Percentiles rank a stretch among this genome's conserved stretches.
Evolutionary conservation across 2,113 vertebrate species (phyloP).

Genomic region (Tautogolabrus adspersus): DNA sequence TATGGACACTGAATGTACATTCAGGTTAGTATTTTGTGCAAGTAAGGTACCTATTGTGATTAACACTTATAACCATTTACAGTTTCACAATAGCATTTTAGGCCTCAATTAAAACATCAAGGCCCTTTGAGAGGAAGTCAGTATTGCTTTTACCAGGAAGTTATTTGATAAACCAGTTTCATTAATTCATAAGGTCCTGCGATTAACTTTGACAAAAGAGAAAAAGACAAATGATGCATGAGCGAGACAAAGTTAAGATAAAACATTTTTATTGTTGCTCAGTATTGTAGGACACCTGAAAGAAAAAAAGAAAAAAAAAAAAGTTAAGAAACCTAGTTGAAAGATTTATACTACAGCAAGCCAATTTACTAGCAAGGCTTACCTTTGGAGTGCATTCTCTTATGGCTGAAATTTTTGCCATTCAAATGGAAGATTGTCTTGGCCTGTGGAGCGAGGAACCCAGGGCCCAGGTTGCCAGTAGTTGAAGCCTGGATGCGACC

Average conservation of each 20-base stretch:
- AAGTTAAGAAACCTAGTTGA: background rate
- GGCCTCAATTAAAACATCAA: too few relatives aligned
- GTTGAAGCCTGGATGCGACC: background rate
- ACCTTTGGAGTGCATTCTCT: background rate
- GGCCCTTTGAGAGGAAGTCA: too few relatives aligned
- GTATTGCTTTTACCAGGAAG: too few relatives aligned
- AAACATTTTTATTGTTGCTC: constrained; percentile 35
- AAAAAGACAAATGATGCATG: background rate
- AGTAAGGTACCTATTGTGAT: too few relatives aligned
- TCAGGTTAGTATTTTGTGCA: too few relatives aligned
- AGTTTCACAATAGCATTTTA: too few relatives aligned
- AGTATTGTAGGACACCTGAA: constrained; percentile 2
- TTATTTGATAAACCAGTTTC: too few relatives aligned
- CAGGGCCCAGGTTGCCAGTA: constrained; percentile 19
- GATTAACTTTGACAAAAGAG: too few relatives aligned
- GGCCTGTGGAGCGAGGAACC: background rate
- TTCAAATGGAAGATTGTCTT: background rate
- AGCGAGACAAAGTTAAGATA: background rate
- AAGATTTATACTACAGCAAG: background rate
- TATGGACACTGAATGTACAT: too few relatives aligned
- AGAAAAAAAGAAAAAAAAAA: background rate
- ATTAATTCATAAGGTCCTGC: too few relatives aligned
- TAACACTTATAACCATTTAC: too few relatives aligned
- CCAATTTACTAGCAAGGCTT: background rate
- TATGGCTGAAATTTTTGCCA: background rate